Evolutionary conservation across 2,888 invertebrate genomes (phyloP).

Genomic region (Yponomeuta evonymella): DNA sequence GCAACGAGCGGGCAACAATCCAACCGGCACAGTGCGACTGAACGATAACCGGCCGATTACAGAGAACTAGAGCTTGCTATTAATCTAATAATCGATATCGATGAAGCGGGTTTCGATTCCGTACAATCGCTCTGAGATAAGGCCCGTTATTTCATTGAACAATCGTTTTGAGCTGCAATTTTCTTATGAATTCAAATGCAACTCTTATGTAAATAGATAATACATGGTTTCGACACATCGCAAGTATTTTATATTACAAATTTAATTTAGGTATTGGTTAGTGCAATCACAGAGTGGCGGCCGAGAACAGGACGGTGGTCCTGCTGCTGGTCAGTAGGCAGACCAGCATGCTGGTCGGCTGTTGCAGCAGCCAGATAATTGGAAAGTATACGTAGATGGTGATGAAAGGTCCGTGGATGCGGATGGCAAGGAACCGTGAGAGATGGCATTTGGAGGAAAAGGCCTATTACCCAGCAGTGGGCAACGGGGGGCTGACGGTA

Average conservation of each 20-base stretch:
- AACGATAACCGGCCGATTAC: constrained; percentile 54
- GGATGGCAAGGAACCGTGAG: no score
- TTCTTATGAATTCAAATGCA: background rate
- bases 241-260: no score
- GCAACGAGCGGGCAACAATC: constrained; percentile 29
- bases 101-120: background rate
- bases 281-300: background rate
- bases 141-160: background rate
- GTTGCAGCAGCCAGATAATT: no score
- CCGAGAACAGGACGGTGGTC: no score
- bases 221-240: no score
- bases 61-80: constrained; percentile 18
- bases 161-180: background rate
- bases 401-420: no score
- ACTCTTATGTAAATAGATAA: no score
- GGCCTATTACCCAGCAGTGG: no score
- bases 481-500: background rate
- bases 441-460: no score
- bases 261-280: background rate
- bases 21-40: constrained; percentile 31
- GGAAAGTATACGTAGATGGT: no score
- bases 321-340: no score
- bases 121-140: background rate
- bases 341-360: no score
- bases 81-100: constrained; percentile 10